These are phyloP conservation scores for Mormyrops boulengeri DNA, from an alignment of 2,797 vertebrate genomes.

Conservation along the genomic window DNA sequence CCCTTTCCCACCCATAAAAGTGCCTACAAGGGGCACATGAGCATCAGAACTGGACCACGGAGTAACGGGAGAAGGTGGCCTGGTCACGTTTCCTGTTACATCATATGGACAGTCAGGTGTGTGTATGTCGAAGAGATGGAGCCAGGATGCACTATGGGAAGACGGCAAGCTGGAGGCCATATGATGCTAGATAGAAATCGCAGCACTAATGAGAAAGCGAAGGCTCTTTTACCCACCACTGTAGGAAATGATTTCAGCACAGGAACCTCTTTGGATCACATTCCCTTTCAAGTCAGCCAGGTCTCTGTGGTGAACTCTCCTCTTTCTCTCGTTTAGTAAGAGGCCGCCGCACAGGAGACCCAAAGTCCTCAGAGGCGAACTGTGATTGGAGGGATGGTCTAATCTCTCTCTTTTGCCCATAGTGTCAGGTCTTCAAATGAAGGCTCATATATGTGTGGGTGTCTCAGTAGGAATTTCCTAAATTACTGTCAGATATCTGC, in stretches of 20 bases:
- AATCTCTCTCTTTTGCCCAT: neutral
- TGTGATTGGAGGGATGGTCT: neutral
- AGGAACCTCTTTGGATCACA: neutral
- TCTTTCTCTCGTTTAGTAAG: neutral
- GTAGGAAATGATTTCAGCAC: neutral
- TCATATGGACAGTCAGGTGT: neutral
- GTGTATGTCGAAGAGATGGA: neutral
- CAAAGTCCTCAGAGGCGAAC: neutral
- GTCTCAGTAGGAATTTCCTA: neutral
- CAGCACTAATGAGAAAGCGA: neutral
- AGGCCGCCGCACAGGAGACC: neutral
- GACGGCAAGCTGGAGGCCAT: neutral
- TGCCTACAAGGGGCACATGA: neutral
- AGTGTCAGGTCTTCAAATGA: neutral
- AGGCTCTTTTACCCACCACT: neutral
- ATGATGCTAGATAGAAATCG: neutral
- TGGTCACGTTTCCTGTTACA: neutral
- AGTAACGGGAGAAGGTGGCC: neutral
- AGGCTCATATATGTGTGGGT: neutral
- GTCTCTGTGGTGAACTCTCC: neutral
- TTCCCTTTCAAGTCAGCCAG: neutral
- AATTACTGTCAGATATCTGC: neutral
- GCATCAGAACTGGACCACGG: neutral
- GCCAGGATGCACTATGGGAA: neutral
- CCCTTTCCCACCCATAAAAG: neutral